phyloP scores from a whole-genome alignment of 2,888 invertebrate species.

The Rhyacophila evoluta region DNA sequence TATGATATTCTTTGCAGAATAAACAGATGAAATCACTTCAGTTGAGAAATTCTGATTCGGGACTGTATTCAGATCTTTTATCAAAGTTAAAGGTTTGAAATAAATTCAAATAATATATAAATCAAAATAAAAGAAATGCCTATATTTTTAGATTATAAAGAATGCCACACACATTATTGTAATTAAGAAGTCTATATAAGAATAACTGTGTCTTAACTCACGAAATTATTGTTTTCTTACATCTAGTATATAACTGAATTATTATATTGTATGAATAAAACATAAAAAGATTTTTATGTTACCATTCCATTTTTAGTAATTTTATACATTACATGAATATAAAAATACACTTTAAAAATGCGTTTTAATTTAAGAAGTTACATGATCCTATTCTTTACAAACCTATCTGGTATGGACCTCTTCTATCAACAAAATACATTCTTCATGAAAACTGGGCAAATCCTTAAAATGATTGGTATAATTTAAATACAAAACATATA shows the following conservation, averaged over 20 bases:
- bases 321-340: conserved; percentile 3
- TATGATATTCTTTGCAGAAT: conserved; percentile 43
- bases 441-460: too few species aligned
- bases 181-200: neutral
- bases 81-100: neutral
- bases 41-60: neutral
- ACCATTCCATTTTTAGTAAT: neutral
- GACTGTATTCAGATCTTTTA: conserved; percentile 8
- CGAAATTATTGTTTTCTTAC: too few species aligned
- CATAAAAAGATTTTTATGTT: neutral
- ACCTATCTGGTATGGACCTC: neutral
- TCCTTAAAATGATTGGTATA: too few species aligned
- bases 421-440: neutral
- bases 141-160: too few species aligned
- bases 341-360: neutral
- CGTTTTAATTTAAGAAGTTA: neutral
- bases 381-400: neutral
- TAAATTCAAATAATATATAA: neutral
- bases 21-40: conserved; percentile 44
- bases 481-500: too few species aligned
- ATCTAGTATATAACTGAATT: neutral
- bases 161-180: too few species aligned
- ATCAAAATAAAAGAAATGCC: too few species aligned
- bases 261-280: neutral
- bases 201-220: neutral